Evolutionary conservation across 2,888 invertebrate genomes (phyloP).

Genomic region (Erebia aethiops): DNA sequence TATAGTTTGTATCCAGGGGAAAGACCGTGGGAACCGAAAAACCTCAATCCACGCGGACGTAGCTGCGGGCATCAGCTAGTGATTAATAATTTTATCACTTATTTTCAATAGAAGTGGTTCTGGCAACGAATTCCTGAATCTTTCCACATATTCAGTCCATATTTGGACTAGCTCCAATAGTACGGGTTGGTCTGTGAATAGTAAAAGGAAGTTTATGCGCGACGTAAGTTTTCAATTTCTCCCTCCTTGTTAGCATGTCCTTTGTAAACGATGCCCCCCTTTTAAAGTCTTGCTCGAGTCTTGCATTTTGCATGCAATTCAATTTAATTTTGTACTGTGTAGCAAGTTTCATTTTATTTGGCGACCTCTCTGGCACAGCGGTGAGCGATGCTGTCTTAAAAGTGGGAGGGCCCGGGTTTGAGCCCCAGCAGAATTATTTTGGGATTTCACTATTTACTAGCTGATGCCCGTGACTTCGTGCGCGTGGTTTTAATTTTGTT

Average conservation of each 20-base stretch:
- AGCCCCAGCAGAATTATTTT: no score
- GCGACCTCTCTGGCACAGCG: no score
- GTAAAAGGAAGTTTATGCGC: slow-evolving; percentile 28
- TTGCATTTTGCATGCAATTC: slow-evolving; percentile 10
- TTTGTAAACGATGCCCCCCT: slow-evolving; percentile 20
- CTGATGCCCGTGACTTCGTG: no score
- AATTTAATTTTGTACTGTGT: not conserved
- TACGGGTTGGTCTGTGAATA: slow-evolving; percentile 25
- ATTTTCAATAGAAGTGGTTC: slow-evolving; percentile 29
- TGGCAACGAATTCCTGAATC: slow-evolving; percentile 33
- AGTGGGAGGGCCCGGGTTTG: no score
- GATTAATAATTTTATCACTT: slow-evolving; percentile 29
- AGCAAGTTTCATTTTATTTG: no score
- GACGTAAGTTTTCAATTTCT: slow-evolving; percentile 32
- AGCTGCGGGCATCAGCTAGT: no score
- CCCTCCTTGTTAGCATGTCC: slow-evolving; percentile 23
- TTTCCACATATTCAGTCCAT: slow-evolving; percentile 24
- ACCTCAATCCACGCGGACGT: no score
- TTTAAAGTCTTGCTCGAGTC: slow-evolving; percentile 12
- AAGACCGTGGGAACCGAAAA: no score
- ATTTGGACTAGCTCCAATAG: slow-evolving; percentile 40
- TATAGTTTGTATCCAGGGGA: no score
- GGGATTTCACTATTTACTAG: no score
- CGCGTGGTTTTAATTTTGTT: no score
- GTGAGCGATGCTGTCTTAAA: no score